A percentile compares a stretch with the other conserved stretches of the same genome.
Evolutionary conservation across 1,140 invertebrate species (phyloP).

Genomic region (Harlomillsia oculata): DNA sequence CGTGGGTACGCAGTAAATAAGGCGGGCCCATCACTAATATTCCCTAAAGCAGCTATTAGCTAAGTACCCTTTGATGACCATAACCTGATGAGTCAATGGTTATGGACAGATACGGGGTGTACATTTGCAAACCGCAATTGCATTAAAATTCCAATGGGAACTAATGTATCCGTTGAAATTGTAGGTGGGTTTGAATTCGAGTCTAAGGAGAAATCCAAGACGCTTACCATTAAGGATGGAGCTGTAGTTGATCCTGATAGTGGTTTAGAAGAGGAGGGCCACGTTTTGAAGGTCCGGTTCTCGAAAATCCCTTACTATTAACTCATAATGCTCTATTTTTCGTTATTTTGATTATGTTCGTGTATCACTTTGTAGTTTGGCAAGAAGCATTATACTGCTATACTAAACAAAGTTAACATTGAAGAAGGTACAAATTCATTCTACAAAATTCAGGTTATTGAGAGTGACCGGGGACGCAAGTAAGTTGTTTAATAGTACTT

Average conservation of each 20-base stretch:
- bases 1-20: too few relatives aligned
- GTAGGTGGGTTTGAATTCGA: slow-evolving; percentile 24
- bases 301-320: slow-evolving; percentile 42
- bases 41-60: too few relatives aligned
- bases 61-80: too few relatives aligned
- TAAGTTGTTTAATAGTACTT: slow-evolving; percentile 39
- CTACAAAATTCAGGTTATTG: slow-evolving; percentile 87
- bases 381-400: slow-evolving; percentile 54
- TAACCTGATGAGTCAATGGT: too few relatives aligned
- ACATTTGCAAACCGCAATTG: too few relatives aligned
- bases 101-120: too few relatives aligned
- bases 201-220: slow-evolving; percentile 44
- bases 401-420: slow-evolving; percentile 77
- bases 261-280: slow-evolving; percentile 63
- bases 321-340: not conserved
- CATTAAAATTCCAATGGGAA: too few relatives aligned
- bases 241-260: slow-evolving; percentile 83
- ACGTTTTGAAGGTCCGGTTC: slow-evolving; percentile 58
- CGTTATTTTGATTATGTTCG: not conserved
- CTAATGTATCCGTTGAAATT: too few relatives aligned
- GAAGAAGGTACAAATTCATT: slow-evolving; percentile 80
- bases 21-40: too few relatives aligned
- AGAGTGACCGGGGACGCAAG: slow-evolving; percentile 57
- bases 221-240: slow-evolving; percentile 73
- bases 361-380: slow-evolving; percentile 32